Evolutionary conservation across 2,888 invertebrate species (phyloP).

Genomic region (Nebria brevicollis): DNA sequence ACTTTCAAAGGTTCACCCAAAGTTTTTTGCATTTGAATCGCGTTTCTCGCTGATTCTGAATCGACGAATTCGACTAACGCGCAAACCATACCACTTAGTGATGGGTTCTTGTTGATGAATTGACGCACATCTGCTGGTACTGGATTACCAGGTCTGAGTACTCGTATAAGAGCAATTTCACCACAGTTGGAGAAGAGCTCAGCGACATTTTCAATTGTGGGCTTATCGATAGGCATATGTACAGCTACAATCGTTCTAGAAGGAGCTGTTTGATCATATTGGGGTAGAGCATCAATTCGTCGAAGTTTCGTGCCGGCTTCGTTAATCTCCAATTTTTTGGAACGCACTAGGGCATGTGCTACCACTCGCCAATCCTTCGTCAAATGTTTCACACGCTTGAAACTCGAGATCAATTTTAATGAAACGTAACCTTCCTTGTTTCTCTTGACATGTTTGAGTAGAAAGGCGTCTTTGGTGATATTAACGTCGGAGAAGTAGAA

Average conservation of each 20-base stretch:
- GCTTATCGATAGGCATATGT: slow-evolving; percentile 83
- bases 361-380: slow-evolving; percentile 95
- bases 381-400: slow-evolving; percentile 92
- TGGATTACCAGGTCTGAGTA: slow-evolving; percentile 88
- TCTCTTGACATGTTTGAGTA: slow-evolving; percentile 92
- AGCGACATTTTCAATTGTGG: slow-evolving; percentile 91
- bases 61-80: slow-evolving; percentile 92
- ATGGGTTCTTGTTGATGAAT: slow-evolving; percentile 90
- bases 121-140: slow-evolving; percentile 91
- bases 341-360: slow-evolving; percentile 82
- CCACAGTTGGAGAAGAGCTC: slow-evolving; percentile 89
- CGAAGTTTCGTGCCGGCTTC: slow-evolving; percentile 90
- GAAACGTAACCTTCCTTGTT: slow-evolving; percentile 97
- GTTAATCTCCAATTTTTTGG: slow-evolving; percentile 87
- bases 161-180: slow-evolving; percentile 88
- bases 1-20: slow-evolving; percentile 73
- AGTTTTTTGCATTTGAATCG: slow-evolving; percentile 75
- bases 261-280: slow-evolving; percentile 91
- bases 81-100: slow-evolving; percentile 85
- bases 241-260: slow-evolving; percentile 91
- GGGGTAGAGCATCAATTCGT: slow-evolving; percentile 84
- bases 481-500: slow-evolving; percentile 96
- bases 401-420: slow-evolving; percentile 92
- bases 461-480: slow-evolving; percentile 93
- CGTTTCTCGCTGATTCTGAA: slow-evolving; percentile 85